A percentile compares a stretch with the other conserved stretches of the same genome.
phyloP scores from a whole-genome alignment of 2,113 vertebrate genomes.

The Eidolon helvum region DNA sequence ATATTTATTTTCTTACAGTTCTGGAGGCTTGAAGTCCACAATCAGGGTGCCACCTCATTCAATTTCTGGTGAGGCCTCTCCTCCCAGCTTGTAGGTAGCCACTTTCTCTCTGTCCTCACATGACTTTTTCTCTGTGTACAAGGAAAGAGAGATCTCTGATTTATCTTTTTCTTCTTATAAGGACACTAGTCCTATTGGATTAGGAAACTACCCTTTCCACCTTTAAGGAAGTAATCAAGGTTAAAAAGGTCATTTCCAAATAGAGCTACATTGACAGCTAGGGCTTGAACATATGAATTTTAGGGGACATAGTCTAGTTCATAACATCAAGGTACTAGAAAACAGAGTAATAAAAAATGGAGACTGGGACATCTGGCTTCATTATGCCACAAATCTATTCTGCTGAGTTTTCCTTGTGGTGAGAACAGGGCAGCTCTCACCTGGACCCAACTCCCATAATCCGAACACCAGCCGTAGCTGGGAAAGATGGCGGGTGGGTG shows the following conservation, averaged over 20 bases:
- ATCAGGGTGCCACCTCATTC: neutral
- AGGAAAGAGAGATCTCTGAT: neutral
- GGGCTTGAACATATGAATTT: neutral
- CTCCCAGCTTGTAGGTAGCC: neutral
- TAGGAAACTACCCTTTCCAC: neutral
- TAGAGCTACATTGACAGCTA: neutral
- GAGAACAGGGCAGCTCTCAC: neutral
- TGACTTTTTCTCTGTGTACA: neutral
- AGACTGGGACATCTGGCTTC: neutral
- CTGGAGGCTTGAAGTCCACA: neutral
- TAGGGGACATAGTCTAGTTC: neutral
- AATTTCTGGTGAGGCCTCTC: neutral
- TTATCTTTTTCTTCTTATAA: neutral
- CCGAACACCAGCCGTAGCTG: neutral
- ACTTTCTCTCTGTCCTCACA: neutral
- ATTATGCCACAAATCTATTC: rapidly evolving
- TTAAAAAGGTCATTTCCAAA: neutral
- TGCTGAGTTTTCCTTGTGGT: neutral
- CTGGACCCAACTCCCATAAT: too few relatives aligned
- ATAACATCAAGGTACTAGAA: neutral
- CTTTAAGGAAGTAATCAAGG: neutral
- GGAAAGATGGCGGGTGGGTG: neutral
- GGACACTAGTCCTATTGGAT: neutral
- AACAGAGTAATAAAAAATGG: neutral
- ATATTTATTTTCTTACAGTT: neutral